These are phyloP conservation scores for Coecobrya sp. DNA, from an alignment of 2,888 invertebrate species.

Conservation along the genomic window DNA sequence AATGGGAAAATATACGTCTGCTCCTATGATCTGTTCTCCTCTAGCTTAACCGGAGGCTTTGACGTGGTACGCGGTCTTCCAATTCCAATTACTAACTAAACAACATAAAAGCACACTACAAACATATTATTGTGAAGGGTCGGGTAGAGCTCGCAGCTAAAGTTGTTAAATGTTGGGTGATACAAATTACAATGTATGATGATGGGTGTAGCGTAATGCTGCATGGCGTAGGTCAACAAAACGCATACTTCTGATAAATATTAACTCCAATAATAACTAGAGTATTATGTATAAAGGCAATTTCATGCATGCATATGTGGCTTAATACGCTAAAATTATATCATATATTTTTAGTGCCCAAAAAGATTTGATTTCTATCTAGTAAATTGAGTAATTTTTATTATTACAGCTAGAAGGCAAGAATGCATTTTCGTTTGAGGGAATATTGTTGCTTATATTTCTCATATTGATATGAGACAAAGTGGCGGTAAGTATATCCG, in stretches of 20 bases:
- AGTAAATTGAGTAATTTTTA: conserved; percentile 75
- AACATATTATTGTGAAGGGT: conserved; percentile 59
- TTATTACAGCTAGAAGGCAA: conserved; percentile 7
- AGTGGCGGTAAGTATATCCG: too few species aligned
- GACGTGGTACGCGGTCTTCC: conserved; percentile 10
- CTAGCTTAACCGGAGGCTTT: conserved; percentile 41
- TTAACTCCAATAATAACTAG: too few species aligned
- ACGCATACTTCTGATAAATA: background rate
- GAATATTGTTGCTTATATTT: too few species aligned
- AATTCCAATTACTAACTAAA: conserved; percentile 41
- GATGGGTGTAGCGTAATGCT: conserved; percentile 26
- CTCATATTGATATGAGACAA: too few species aligned
- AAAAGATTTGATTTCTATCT: conserved; percentile 70
- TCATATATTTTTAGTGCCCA: conserved; percentile 20
- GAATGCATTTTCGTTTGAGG: background rate
- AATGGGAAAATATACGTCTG: conserved; percentile 40
- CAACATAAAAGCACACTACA: conserved; percentile 51
- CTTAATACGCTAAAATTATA: background rate
- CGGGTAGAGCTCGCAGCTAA: conserved; percentile 51
- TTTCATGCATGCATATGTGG: too few species aligned
- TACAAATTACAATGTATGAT: conserved; percentile 64
- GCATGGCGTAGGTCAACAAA: background rate
- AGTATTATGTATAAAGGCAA: too few species aligned
- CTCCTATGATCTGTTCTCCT: background rate
- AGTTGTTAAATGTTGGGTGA: conserved; percentile 60